Evolutionary conservation across 2,113 vertebrate species (phyloP).

Genomic region (Thomomys bottae): DNA sequence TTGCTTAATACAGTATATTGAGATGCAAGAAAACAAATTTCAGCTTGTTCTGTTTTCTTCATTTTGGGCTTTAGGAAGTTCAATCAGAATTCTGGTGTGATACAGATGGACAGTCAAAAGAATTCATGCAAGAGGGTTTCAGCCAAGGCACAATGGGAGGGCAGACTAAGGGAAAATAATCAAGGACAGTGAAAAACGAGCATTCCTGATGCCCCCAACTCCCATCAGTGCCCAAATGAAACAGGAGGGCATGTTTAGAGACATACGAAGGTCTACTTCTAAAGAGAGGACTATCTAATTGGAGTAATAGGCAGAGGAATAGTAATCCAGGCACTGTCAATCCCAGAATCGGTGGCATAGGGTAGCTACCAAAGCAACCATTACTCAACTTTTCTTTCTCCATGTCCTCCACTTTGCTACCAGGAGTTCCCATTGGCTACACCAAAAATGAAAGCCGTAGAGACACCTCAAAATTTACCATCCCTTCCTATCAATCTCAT

Average conservation of each 20-base stretch:
- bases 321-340: neutral
- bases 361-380: neutral
- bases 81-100: neutral
- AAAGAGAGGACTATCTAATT: accelerated
- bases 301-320: neutral
- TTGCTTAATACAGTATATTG: neutral
- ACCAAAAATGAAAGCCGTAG: neutral
- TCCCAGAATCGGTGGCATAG: neutral
- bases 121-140: neutral
- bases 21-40: neutral
- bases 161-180: neutral
- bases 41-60: slow-evolving; percentile 10
- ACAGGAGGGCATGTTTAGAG: too few species aligned
- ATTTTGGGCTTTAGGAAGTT: slow-evolving; percentile 6
- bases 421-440: neutral
- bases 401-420: neutral
- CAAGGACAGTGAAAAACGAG: accelerated
- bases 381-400: neutral
- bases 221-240: neutral
- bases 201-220: neutral
- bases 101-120: neutral
- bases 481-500: neutral
- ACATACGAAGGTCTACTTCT: neutral
- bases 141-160: neutral
- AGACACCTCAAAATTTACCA: neutral